A percentile compares a stretch with the other conserved stretches of the same genome.
Conservation (phyloP, 2,797 vertebrate species). For the Geotrypetes seraphini region DNA sequence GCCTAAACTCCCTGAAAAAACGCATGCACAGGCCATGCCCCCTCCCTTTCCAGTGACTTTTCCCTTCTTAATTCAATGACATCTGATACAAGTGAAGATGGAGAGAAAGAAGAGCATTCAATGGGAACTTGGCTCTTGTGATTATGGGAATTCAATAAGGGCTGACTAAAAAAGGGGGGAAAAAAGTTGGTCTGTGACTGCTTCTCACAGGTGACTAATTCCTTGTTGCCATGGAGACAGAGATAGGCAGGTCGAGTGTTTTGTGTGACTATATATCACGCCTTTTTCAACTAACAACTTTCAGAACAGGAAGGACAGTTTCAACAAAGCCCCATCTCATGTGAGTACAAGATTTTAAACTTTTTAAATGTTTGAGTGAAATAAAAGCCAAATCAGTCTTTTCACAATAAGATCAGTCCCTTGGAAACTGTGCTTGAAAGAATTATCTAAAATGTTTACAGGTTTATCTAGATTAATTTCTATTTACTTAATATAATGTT, state of each 20-base stretch:
- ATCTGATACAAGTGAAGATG: conserved; percentile 35
- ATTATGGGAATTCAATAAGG: conserved; percentile 31
- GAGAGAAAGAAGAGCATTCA: conserved; percentile 15
- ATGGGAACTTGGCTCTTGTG: too few species aligned
- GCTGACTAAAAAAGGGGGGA: background rate
- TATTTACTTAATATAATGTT: too few species aligned
- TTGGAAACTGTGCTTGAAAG: too few species aligned
- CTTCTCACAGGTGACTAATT: conserved; percentile 15
- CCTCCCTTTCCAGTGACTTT: too few species aligned
- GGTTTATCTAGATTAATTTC: too few species aligned
- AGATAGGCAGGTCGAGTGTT: conserved; percentile 13
- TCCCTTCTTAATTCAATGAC: conserved; percentile 23
- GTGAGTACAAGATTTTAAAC: too few species aligned
- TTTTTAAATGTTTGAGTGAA: too few species aligned
- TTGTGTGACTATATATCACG: conserved; percentile 21
- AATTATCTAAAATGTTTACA: too few species aligned
- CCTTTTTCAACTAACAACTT: conserved; percentile 16
- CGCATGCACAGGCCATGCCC: conserved; percentile 25
- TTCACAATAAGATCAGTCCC: too few species aligned
- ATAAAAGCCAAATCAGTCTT: too few species aligned
- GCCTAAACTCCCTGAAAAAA: conserved; percentile 12
- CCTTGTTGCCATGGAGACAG: conserved; percentile 15
- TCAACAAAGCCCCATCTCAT: too few species aligned
- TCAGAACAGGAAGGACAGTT: conserved; percentile 2
- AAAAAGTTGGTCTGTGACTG: conserved; percentile 4